These are phyloP conservation scores for Cantharis rufa DNA, from an alignment of 2,888 invertebrate genomes.

Conservation along the genomic window DNA sequence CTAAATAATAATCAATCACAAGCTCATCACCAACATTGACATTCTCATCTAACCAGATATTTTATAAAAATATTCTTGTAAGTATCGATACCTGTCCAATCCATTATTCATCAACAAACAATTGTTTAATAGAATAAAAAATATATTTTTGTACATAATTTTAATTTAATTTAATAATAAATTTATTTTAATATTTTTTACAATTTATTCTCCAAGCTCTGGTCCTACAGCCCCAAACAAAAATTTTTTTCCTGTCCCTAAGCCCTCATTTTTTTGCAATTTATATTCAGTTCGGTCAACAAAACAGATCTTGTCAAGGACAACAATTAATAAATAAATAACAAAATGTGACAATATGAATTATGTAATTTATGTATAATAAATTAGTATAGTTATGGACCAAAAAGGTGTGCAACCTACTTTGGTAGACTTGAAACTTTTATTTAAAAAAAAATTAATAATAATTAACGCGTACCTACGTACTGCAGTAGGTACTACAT, in stretches of 20 bases:
- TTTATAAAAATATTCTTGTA: not conserved
- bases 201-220: not conserved
- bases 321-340: not conserved
- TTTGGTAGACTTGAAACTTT: not conserved
- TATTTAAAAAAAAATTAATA: not conserved
- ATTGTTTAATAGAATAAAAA: not conserved
- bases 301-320: not conserved
- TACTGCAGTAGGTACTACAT: not conserved
- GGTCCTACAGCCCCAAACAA: too few species aligned
- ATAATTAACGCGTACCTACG: not conserved
- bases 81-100: not conserved
- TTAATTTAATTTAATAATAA: slow-evolving; percentile 17
- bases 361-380: not conserved
- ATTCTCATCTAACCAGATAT: not conserved
- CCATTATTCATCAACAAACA: not conserved
- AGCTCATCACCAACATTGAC: not conserved
- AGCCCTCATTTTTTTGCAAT: not conserved
- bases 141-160: slow-evolving; percentile 21
- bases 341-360: not conserved
- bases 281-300: not conserved
- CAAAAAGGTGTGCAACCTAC: not conserved
- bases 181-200: slow-evolving; percentile 2
- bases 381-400: not conserved
- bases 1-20: slow-evolving; percentile 15
- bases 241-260: not conserved